These are phyloP conservation scores for Plutella xylostella DNA, from an alignment of 2,888 invertebrate species.

Conservation along the genomic window DNA sequence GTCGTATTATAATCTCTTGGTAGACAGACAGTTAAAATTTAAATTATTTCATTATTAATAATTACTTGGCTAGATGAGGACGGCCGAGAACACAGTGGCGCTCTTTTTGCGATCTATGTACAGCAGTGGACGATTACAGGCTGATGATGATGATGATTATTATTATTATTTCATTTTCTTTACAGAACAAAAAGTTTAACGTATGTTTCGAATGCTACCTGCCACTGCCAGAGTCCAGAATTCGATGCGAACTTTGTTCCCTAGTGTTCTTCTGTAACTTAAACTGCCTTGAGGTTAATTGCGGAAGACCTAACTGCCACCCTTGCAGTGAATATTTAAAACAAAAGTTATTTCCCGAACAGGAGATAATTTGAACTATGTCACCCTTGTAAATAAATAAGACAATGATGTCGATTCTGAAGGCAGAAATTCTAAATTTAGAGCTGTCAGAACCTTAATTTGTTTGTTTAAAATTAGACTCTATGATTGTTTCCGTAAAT, in stretches of 20 bases:
- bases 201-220: constrained; percentile 52
- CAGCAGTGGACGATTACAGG: too few relatives aligned
- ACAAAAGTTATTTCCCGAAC: constrained; percentile 26
- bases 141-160: too few relatives aligned
- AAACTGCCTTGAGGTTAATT: constrained; percentile 37
- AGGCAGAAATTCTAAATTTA: not conserved
- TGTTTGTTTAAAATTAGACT: too few relatives aligned
- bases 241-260: constrained; percentile 36
- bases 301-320: constrained; percentile 33
- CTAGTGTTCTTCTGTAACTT: constrained; percentile 40
- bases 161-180: constrained; percentile 11
- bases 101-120: too few relatives aligned
- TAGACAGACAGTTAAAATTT: too few relatives aligned
- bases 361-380: not conserved
- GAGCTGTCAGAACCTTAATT: too few relatives aligned
- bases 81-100: too few relatives aligned
- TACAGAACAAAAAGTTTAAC: constrained; percentile 40
- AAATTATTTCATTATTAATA: too few relatives aligned
- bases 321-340: constrained; percentile 42
- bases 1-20: too few relatives aligned
- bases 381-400: not conserved
- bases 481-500: too few relatives aligned
- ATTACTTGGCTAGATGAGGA: too few relatives aligned
- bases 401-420: not conserved
- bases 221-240: constrained; percentile 30